phyloP scores from a whole-genome alignment of 2,797 vertebrate species.

The Chanos chanos region DNA sequence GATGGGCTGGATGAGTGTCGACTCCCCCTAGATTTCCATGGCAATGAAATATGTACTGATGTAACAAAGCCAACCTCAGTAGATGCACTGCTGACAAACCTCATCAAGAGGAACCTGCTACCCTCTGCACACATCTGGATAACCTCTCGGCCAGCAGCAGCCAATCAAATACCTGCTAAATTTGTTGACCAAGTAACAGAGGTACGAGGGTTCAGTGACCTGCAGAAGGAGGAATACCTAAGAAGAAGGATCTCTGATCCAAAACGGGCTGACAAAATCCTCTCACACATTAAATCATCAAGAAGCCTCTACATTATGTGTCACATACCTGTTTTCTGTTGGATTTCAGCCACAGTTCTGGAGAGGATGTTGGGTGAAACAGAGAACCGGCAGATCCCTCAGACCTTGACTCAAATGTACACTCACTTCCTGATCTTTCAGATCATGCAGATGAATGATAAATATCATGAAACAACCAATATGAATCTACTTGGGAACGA shows the following conservation, averaged over 20 bases:
- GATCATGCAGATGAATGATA: constrained; percentile 17
- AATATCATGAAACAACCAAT: constrained; percentile 12
- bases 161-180: constrained; percentile 36
- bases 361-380: constrained; percentile 11
- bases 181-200: constrained; percentile 52
- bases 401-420: constrained; percentile 35
- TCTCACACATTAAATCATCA: constrained; percentile 25
- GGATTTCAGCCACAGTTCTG: constrained; percentile 33
- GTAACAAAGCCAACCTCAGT: constrained; percentile 18
- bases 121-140: constrained; percentile 55
- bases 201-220: constrained; percentile 56
- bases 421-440: constrained; percentile 37
- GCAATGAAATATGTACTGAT: background rate
- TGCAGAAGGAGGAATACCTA: constrained; percentile 54
- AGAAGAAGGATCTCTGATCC: constrained; percentile 34
- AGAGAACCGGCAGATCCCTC: constrained; percentile 18
- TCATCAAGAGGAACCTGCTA: constrained; percentile 54
- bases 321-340: constrained; percentile 39
- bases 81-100: constrained; percentile 39
- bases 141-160: constrained; percentile 55
- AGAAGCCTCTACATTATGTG: constrained; percentile 36
- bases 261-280: constrained; percentile 11
- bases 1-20: constrained; percentile 55
- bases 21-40: constrained; percentile 50
- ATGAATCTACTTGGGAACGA: constrained; percentile 3